A percentile compares a stretch with the other conserved stretches of the same genome.
phyloP scores from a whole-genome alignment of 2,113 vertebrate genomes.

The Tetrax tetrax region DNA sequence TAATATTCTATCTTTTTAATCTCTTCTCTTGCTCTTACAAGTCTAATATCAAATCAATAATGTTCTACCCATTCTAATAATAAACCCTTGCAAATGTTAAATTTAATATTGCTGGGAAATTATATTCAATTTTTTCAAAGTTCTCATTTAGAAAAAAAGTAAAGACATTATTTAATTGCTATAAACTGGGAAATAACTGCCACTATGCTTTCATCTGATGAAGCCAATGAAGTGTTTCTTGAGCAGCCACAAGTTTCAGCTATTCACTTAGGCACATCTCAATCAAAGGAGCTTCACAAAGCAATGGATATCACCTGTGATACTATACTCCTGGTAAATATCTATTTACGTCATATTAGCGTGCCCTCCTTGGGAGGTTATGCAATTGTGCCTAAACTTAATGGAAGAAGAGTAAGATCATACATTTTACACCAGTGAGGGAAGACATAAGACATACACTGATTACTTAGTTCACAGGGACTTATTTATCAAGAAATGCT shows the following conservation, averaged over 20 bases:
- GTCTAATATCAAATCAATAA: not conserved
- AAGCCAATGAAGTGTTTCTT: not conserved
- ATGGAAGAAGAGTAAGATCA: not conserved
- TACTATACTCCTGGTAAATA: not conserved
- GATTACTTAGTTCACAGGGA: not conserved
- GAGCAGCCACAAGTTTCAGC: not conserved
- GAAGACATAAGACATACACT: not conserved
- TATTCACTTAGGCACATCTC: not conserved
- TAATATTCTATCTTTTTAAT: not conserved
- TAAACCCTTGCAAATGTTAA: not conserved
- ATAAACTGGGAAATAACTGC: not conserved
- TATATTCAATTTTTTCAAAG: accelerated
- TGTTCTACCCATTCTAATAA: not conserved
- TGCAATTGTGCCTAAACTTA: not conserved
- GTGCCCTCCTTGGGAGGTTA: not conserved
- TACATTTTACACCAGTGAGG: not conserved
- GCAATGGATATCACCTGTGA: not conserved
- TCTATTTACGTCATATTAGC: not conserved
- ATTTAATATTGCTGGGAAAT: not conserved
- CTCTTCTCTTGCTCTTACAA: not conserved
- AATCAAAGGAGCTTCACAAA: not conserved
- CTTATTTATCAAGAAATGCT: not conserved
- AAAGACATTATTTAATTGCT: not conserved
- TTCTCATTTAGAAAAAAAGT: not conserved
- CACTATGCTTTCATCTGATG: not conserved